phyloP scores from a whole-genome alignment of 2,113 vertebrate species.

The Channa argus region DNA sequence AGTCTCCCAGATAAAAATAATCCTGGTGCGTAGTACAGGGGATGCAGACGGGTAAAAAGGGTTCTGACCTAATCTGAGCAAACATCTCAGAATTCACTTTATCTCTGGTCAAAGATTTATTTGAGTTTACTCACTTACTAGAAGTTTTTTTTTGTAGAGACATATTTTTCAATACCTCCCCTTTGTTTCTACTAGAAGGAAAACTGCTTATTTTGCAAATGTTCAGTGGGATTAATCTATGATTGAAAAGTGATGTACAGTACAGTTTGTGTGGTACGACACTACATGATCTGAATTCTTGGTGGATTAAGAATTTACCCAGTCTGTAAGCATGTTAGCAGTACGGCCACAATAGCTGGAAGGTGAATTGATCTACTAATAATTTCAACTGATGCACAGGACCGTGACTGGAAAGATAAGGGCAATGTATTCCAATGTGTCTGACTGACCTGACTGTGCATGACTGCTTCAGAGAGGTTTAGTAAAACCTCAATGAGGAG shows the following conservation, averaged over 20 bases:
- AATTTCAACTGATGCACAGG: conserved; percentile 48
- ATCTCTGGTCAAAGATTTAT: conserved; percentile 59
- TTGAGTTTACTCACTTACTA: conserved; percentile 56
- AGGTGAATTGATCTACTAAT: conserved; percentile 51
- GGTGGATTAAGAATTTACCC: no score
- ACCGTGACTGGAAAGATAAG: conserved; percentile 57
- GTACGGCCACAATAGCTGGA: not conserved
- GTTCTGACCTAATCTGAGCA: conserved; percentile 76
- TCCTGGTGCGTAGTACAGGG: conserved; percentile 68
- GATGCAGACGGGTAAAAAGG: conserved; percentile 64
- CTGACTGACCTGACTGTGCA: no score
- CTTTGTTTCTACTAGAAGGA: not conserved
- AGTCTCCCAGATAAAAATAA: conserved; percentile 83
- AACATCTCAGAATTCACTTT: conserved; percentile 77
- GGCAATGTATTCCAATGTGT: not conserved
- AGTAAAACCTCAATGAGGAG: no score
- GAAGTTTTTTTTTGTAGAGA: conserved; percentile 6
- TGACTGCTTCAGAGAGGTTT: no score
- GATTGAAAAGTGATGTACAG: not conserved
- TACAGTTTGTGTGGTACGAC: no score
- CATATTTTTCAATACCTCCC: not conserved
- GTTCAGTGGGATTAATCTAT: not conserved
- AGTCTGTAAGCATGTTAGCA: no score
- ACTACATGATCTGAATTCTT: no score
- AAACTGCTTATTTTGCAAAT: conserved; percentile 48